Conservation (phyloP, 2,797 vertebrate species). For the Myotis pilosus region DNA sequence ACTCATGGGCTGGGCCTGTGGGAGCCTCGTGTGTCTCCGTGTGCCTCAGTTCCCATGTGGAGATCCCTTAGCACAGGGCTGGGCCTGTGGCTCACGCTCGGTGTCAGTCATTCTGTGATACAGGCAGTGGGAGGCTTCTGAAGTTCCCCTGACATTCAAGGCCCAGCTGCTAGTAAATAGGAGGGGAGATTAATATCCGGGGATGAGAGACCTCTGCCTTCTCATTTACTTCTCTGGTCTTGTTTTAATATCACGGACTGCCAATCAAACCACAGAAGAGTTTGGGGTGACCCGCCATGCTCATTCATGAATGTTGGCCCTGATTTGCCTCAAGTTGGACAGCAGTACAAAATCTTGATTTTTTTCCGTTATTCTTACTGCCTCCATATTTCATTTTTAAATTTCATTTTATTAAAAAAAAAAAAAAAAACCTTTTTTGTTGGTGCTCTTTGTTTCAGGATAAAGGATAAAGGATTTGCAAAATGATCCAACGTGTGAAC, state of each 20-base stretch:
- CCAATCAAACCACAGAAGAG: neutral
- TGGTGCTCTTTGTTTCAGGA: neutral
- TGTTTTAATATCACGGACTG: neutral
- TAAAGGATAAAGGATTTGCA: neutral
- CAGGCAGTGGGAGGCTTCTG: accelerated
- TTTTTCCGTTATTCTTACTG: neutral
- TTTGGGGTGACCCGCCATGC: accelerated
- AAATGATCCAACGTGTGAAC: neutral
- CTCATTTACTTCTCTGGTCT: accelerated
- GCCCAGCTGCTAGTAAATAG: accelerated
- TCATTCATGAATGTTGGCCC: accelerated
- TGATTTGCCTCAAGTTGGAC: neutral
- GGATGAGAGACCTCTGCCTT: neutral
- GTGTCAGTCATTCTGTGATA: neutral
- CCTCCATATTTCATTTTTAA: neutral
- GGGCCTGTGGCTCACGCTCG: accelerated
- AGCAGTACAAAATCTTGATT: neutral
- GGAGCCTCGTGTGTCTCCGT: neutral
- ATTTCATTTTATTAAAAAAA: neutral
- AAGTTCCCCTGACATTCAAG: accelerated
- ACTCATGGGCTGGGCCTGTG: accelerated
- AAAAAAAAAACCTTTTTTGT: too few relatives aligned
- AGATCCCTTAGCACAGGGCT: neutral
- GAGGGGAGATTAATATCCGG: accelerated
- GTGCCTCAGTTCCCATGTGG: neutral